Evolutionary conservation across 2,113 vertebrate species (phyloP).

Genomic region (Narcine bancroftii): DNA sequence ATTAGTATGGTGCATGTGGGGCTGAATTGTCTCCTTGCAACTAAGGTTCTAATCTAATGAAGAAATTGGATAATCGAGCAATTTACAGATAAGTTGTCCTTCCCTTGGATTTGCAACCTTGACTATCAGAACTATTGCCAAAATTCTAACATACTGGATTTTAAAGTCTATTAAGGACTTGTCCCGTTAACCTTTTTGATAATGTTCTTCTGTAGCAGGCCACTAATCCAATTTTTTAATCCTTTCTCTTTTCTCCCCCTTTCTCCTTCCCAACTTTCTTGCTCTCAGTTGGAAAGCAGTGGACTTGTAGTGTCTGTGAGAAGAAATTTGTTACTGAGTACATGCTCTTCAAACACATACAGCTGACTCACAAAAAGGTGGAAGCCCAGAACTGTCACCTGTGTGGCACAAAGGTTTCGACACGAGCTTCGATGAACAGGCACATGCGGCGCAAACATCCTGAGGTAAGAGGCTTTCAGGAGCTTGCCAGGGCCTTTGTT

Average conservation of each 20-base stretch:
- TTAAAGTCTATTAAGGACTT: not conserved
- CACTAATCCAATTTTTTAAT: not conserved
- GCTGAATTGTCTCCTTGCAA: not conserved
- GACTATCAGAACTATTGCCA: not conserved
- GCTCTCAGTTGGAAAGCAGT: slow-evolving; percentile 86
- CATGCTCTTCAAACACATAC: slow-evolving; percentile 97
- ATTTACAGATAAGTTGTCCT: not conserved
- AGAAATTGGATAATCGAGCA: not conserved
- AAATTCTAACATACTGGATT: not conserved
- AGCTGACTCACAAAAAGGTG: slow-evolving; percentile 93
- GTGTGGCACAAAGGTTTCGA: slow-evolving; percentile 96
- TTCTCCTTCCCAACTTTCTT: not conserved
- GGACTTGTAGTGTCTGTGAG: slow-evolving; percentile 83
- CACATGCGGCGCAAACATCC: slow-evolving; percentile 94
- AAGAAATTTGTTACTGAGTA: slow-evolving; percentile 98
- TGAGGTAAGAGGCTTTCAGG: slow-evolving; percentile 61
- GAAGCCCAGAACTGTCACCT: slow-evolving; percentile 93
- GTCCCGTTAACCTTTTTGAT: not conserved
- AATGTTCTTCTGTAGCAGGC: not conserved
- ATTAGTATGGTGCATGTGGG: not conserved
- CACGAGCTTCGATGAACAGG: slow-evolving; percentile 89
- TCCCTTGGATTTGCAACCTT: not conserved
- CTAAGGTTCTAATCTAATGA: not conserved
- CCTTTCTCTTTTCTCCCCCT: not conserved
- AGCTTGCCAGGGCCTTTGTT: too few relatives aligned